These are phyloP conservation scores for Percopsis transmontana DNA, from an alignment of 2,113 vertebrate species.

Conservation along the genomic window DNA sequence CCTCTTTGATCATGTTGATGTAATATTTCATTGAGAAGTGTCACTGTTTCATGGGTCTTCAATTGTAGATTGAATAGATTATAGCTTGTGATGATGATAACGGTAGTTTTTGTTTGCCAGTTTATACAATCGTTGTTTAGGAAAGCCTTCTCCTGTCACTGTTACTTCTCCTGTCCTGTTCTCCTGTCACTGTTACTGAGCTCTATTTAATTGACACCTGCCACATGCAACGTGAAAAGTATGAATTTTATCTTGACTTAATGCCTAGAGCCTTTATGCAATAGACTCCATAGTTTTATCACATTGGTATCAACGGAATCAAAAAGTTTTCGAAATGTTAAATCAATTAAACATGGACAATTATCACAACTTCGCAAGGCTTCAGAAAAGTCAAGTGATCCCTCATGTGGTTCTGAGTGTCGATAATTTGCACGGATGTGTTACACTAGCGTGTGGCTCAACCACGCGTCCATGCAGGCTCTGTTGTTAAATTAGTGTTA, in stretches of 20 bases:
- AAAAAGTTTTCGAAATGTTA: neutral
- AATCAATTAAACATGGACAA: slow-evolving; percentile 67
- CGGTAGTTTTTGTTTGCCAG: too few species aligned
- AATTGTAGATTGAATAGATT: neutral
- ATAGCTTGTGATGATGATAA: neutral
- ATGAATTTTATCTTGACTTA: too few species aligned
- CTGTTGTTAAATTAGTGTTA: slow-evolving; percentile 61
- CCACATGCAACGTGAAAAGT: neutral
- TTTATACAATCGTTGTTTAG: too few species aligned
- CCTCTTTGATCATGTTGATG: neutral
- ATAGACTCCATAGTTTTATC: too few species aligned
- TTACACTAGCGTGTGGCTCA: slow-evolving; percentile 62
- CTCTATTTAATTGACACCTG: neutral
- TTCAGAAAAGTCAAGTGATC: slow-evolving; percentile 68
- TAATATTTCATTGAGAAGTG: neutral
- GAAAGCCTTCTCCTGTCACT: too few species aligned
- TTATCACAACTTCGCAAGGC: slow-evolving; percentile 64
- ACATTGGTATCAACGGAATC: neutral
- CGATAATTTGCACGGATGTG: slow-evolving; percentile 74
- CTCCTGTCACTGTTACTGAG: neutral
- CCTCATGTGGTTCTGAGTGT: slow-evolving; percentile 65
- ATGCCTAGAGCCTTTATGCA: too few species aligned
- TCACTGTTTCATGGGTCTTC: neutral
- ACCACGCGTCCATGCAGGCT: slow-evolving; percentile 46
- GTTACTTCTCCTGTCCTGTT: too few species aligned